These are phyloP conservation scores for Sceloporus undulatus DNA, from an alignment of 2,113 vertebrate species.

Conservation along the genomic window DNA sequence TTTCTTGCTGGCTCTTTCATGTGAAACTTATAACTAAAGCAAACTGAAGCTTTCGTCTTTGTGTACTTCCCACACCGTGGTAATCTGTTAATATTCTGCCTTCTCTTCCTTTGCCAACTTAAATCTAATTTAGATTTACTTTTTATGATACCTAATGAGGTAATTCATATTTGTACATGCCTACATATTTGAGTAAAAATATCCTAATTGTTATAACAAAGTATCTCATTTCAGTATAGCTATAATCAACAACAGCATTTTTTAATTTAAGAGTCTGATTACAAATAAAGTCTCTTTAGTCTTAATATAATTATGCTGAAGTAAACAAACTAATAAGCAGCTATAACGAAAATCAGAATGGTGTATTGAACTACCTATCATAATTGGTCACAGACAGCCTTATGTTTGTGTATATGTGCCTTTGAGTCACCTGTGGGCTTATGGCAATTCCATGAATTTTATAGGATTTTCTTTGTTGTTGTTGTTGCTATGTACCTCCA, in stretches of 20 bases:
- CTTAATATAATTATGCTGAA: slow-evolving; percentile 28
- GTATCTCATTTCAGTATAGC: slow-evolving; percentile 32
- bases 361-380: background rate
- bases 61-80: background rate
- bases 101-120: slow-evolving; percentile 42
- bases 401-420: background rate
- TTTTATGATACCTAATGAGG: slow-evolving; percentile 37
- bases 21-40: background rate
- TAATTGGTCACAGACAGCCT: background rate
- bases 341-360: background rate
- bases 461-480: too few species aligned
- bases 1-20: background rate
- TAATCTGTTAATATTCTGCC: slow-evolving; percentile 36
- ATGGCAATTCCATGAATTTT: too few species aligned
- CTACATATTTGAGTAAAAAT: slow-evolving; percentile 40
- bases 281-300: slow-evolving; percentile 36
- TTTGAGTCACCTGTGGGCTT: too few species aligned
- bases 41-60: background rate
- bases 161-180: slow-evolving; percentile 57
- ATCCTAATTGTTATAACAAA: slow-evolving; percentile 45
- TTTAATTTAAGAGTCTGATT: slow-evolving; percentile 48
- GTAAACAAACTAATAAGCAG: background rate
- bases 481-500: too few species aligned
- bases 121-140: slow-evolving; percentile 41
- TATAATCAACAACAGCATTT: slow-evolving; percentile 24